phyloP scores from a whole-genome alignment of 2,888 invertebrate genomes.

The Acronicta psi region DNA sequence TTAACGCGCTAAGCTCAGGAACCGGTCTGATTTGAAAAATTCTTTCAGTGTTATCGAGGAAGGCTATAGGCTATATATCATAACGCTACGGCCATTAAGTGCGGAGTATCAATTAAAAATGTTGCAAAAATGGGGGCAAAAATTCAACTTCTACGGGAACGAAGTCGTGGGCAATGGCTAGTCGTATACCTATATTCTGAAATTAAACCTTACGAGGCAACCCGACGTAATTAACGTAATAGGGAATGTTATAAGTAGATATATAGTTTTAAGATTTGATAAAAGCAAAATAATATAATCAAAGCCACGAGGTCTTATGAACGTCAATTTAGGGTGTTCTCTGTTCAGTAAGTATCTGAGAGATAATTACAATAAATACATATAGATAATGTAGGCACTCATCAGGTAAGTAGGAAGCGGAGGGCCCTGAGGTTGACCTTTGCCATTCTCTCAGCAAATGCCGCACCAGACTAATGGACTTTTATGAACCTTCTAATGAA shows the following conservation, averaged over 20 bases:
- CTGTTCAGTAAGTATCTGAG: constrained; percentile 11
- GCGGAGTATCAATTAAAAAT: too few species aligned
- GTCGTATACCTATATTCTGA: too few species aligned
- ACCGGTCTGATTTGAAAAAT: too few species aligned
- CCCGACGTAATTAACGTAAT: background rate
- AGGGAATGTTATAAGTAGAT: background rate
- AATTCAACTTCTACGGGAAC: too few species aligned
- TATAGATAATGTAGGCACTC: constrained; percentile 37
- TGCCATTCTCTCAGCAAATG: constrained; percentile 65
- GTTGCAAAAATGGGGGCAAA: too few species aligned
- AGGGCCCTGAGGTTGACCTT: constrained; percentile 65
- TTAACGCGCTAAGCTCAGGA: too few species aligned
- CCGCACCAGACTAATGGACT: constrained; percentile 72
- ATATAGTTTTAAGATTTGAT: background rate
- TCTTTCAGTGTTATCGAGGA: too few species aligned
- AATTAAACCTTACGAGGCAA: constrained; percentile 1
- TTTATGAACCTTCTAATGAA: constrained; percentile 75
- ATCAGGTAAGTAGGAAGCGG: constrained; percentile 48
- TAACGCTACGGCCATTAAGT: too few species aligned
- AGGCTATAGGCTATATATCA: too few species aligned
- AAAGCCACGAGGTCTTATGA: constrained; percentile 8
- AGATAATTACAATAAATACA: constrained; percentile 37
- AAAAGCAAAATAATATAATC: background rate
- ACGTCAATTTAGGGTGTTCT: constrained; percentile 18
- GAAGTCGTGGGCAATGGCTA: too few species aligned